Base-by-base conservation (phyloP, 1,140 invertebrate genomes). In the Grapholita molesta region DNA sequence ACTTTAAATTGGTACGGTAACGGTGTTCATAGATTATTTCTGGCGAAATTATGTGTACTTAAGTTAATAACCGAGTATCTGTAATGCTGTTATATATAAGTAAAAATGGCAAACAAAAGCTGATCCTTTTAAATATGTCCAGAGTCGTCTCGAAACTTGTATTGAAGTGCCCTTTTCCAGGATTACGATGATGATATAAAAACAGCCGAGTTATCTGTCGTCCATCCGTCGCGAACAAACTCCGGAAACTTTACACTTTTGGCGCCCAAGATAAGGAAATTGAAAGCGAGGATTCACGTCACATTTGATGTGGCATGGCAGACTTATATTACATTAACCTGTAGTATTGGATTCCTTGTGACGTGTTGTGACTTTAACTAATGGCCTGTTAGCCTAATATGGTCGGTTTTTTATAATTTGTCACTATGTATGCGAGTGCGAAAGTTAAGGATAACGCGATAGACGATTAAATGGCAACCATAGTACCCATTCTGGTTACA, bases 141-240 rank as follows among this genome's bases (percentile, higher is more conserved):
- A 3, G n/a, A 48, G 42, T 48, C 18, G 18, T 12, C 21, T 48
- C 15, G 18, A 48, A 48, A 48, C 15, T 48, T 48, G 18, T 18
- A 48, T 21, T 21, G 42, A 18, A 48, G 15, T 21, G 42, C 21
- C 18, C 42, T 48, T 48, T 48, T 48, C 21, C 42, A 48, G 42
- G 42, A 48, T 48, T 48, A 48, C 18, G 42, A 48, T 48, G 42
- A 48, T 48, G 42, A 48, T 48, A 48, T 48, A n/a, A 48, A 48
- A 48, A 48, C 42, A 48, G 15, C 42, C 42, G 21, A 48, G 42
- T 48, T 48, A 48, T 48, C 42, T 21, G 42, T 48, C 42, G 42
- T 21, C 42, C 42, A n/a, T 48, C 38, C 38, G n/a, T 48, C 18
- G 18, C 42, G 35, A 38, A 38, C 42, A 21, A 48, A 48, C 42